Evolutionary conservation across 2,113 vertebrate genomes (phyloP), one percentile per base, ranked within the genome.

Genomic region (Catagonus wagneri): DNA sequence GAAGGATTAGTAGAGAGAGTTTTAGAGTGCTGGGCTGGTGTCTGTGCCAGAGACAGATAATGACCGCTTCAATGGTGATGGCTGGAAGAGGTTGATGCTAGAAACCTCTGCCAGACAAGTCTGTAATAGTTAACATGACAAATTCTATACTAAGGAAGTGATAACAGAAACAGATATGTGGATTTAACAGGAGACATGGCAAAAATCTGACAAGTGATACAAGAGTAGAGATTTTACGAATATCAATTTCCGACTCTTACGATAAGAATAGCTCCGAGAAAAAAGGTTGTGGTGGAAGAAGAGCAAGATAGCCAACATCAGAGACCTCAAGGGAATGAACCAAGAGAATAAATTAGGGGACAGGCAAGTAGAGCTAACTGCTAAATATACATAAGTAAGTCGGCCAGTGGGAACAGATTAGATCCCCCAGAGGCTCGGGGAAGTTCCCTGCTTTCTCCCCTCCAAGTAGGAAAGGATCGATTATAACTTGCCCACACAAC

Each of bases 91-190:
- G 80, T 65, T 16, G 0, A 87, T 17, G 27, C 71, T 66, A 68
- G 95, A 93, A 87, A 91, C 16, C 58, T 75, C 23, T 50, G 32
- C 85, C 22, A 34, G 75, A 81, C n/a, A 83, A 29, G 76, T 58
- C 75, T 79, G 8, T 23, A 29, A 84, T 1, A 92, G n/a, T 78
- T 44, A 54, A 60, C n/a, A 8, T 52, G 20, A 97, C 76, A 85
- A 87, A 90, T 80, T 78, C 61, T 80, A 66, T 20, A 65, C 63
- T 80, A 22, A 61, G 71, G 66, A 93, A 36, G 75, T 25, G 20
- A 29, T n/a, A n/a, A 90, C 14, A 3, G 29, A 86, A 88, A 92
- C 54, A 65, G 17, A 83, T 71, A 91, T 2, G 13, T n/a, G 63
- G 65, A 86, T 68, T 68, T 68, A 86, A 83, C 16, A 72, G 68